phyloP scores from a whole-genome alignment of 2,113 vertebrate species.

The Coptodon bakossiorum region DNA sequence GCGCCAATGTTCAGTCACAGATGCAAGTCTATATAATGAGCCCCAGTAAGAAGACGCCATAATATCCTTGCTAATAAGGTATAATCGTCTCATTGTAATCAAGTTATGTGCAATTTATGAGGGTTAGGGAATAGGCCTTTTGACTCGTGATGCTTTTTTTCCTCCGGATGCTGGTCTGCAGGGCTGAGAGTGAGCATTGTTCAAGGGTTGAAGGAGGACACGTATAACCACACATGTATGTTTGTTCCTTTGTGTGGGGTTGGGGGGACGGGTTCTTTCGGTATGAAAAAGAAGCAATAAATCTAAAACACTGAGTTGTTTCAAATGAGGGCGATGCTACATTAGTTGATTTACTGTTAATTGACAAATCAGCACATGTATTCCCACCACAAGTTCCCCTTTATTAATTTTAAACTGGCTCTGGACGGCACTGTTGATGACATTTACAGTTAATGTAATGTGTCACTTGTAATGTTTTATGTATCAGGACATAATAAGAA shows the following conservation, averaged over 20 bases:
- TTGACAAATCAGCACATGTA: background rate
- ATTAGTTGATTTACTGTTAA: background rate
- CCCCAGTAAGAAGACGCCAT: constrained; percentile 64
- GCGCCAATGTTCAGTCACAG: constrained; percentile 58
- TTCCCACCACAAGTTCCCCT: background rate
- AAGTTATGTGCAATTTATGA: constrained; percentile 63
- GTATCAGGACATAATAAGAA: background rate
- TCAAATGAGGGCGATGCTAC: background rate
- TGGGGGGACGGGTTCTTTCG: background rate
- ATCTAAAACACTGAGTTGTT: background rate
- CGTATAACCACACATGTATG: background rate
- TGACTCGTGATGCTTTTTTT: constrained; percentile 41
- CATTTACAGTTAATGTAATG: background rate
- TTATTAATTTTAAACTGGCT: background rate
- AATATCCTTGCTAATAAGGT: constrained; percentile 70
- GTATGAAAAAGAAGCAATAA: background rate
- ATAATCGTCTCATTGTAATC: constrained; percentile 72
- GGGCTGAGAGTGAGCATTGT: constrained; percentile 36
- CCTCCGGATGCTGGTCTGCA: constrained; percentile 39
- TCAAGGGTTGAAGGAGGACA: background rate
- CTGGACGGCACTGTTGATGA: background rate
- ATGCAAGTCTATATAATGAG: constrained; percentile 61
- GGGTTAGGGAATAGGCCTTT: constrained; percentile 53
- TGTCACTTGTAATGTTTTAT: background rate
- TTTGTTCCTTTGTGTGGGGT: background rate